These are phyloP conservation scores for Pteropus rufus DNA, from an alignment of 2,797 vertebrate species.

Conservation along the genomic window DNA sequence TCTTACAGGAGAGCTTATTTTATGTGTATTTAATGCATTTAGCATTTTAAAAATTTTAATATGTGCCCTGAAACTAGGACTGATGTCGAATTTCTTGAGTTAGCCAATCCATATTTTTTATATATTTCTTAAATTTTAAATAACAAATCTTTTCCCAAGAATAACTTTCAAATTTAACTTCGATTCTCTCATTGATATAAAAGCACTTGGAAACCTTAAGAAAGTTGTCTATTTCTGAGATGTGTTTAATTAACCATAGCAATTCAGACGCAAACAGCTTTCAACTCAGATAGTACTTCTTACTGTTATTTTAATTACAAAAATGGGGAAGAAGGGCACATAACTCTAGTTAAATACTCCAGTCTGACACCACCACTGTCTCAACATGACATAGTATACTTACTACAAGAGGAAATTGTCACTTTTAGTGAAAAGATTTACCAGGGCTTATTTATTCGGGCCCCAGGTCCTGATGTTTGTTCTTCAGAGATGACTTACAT, in stretches of 20 bases:
- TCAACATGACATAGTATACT: neutral
- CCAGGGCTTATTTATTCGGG: neutral
- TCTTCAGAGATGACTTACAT: neutral
- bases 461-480: neutral
- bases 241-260: neutral
- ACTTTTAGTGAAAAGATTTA: neutral
- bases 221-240: neutral
- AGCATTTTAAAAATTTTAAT: neutral
- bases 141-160: neutral
- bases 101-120: neutral
- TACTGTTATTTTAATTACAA: neutral
- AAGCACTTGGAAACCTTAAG: neutral
- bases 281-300: neutral
- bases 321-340: neutral
- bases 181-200: neutral
- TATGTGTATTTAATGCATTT: neutral
- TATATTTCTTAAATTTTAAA: neutral
- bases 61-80: neutral
- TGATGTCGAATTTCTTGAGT: neutral
- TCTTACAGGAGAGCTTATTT: neutral
- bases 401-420: neutral
- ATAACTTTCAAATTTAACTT: neutral
- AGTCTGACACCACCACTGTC: neutral
- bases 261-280: neutral
- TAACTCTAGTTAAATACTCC: neutral